Evolutionary conservation across 2,113 vertebrate genomes (phyloP), one percentile per base, ranked within the genome.

Genomic region (Gadus chalcogrammus): DNA sequence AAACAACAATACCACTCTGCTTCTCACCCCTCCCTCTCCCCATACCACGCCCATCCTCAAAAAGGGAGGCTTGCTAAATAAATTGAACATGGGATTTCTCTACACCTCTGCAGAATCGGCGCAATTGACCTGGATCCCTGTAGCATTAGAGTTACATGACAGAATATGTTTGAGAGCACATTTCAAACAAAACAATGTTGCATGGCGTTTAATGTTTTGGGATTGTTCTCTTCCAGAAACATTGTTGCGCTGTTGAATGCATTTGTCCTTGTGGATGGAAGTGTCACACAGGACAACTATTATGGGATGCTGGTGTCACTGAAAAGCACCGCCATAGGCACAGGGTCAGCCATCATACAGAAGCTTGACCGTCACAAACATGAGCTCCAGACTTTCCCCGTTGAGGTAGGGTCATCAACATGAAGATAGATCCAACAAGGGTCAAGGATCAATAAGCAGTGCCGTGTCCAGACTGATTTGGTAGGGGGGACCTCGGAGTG

Each of bases 321-420:
- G 28, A 88, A 86, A 71, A 71, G 18, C 61, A 85, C 82, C 0
- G 15, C 20, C 28, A 66, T 77, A 4, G 72, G 60, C 11, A 24
- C 24, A 24, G 24, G 24, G 24, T 61, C 75, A 18, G 71, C 60
- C 3, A 3, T 83, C 16, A 76, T 90, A 20, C 70, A 75, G 67
- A 66, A 55, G 18, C 75, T 89, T 56, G 28, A 77, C 35, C 73
- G 85, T 11, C 80, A 79, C 24, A 75, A 42, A 60, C 85, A 82
- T 31, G 66, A 85, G 59, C 20, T 87, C n/a, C 70, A 80, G 31
- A 61, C 62, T 2, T 65, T 87, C 11, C 84, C 88, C 17, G 88
- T 82, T 24, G 73, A 86, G 74, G 86, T 85, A 69, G 0, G 73
- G 90, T 94, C 93, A 0, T 55, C 28, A 17, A 5, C 59, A 15